Base-by-base conservation (phyloP, 37 sponge, comb jelly and placozoan genomes). In the Chondrosia reniformis region DNA sequence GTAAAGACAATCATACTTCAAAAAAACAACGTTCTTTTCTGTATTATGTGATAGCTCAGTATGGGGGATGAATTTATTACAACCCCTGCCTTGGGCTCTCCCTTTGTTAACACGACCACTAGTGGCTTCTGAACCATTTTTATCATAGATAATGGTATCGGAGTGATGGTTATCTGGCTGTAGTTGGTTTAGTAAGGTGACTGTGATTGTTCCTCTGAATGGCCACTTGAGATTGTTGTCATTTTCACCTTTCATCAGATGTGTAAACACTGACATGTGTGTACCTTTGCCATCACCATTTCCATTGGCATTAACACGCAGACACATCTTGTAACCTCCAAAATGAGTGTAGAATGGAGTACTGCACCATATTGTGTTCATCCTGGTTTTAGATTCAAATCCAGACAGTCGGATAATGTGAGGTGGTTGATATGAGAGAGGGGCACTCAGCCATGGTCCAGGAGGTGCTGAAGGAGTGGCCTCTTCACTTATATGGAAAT, bases 1-100 rank as follows among this genome's bases (percentile, higher is more conserved):
- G 58, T 63, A 81, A 1, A 86, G 34, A 38, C 58, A 45, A 40
- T 86, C 87, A 41, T 84, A 73, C 41, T 84, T 84, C 58, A 84
- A 46, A 33, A 62, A 78, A 34, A 79, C 79, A 55, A 74, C 78
- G 34, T 73, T 73, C 41, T 84, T 57, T 33, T 30, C 74, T 39
- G 61, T 19, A 0, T 79, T 59, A 44, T 69, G 42, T 41, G 12
- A 13, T 17, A 69, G 72, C 24, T 69, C 72, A 3, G 39, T 2
- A 1, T 69, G 72, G 13, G 43, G 10, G 72, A 69, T 69, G 9
- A 69, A 37, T 0, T 40, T 7, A 21, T 2, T 10, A 4, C 13
- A 39, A n/a, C 72, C 72, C 72, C 43, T 25, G 21, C 72, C 43
- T 43, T 34, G 43, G 24, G 12, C 3, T 21, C 22, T 37, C 24